These are phyloP conservation scores for Drosophila ambigua DNA, from an alignment of 1,140 invertebrate species.

Conservation along the genomic window DNA sequence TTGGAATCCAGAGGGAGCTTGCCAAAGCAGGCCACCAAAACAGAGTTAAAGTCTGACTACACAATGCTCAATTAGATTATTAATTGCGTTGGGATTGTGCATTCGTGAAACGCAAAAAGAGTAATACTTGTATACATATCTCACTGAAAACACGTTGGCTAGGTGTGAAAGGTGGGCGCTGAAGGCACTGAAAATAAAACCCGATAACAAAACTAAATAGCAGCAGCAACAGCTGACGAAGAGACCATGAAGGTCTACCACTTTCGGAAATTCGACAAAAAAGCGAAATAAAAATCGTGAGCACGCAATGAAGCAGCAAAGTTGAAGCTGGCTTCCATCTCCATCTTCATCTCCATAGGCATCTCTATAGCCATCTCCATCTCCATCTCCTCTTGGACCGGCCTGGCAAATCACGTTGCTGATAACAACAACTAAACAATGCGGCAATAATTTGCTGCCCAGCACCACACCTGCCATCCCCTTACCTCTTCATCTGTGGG, in stretches of 20 bases:
- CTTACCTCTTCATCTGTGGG: constrained; percentile 3
- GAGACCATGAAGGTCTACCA: constrained; percentile 77
- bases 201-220: constrained; percentile 67
- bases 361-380: constrained; percentile 33
- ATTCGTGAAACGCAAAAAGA: constrained; percentile 15
- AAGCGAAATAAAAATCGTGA: constrained; percentile 53
- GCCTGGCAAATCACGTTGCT: constrained; percentile 74
- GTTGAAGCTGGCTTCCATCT: constrained; percentile 42
- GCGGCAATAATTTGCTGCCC: constrained; percentile 76
- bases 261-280: constrained; percentile 79
- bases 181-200: constrained; percentile 13
- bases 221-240: constrained; percentile 48
- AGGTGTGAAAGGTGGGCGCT: constrained; percentile 66
- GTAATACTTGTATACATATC: constrained; percentile 4
- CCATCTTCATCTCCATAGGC: constrained; percentile 22
- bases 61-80: constrained; percentile 56
- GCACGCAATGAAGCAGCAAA: constrained; percentile 59
- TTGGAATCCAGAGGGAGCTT: background rate
- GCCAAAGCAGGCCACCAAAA: constrained; percentile 31
- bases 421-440: constrained; percentile 79
- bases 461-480: constrained; percentile 1
- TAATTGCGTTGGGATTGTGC: constrained; percentile 38
- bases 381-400: constrained; percentile 22
- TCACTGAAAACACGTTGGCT: constrained; percentile 62
- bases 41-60: constrained; percentile 37